Evolutionary conservation across 2,113 vertebrate genomes (phyloP).

Genomic region (Anseranas semipalmata): DNA sequence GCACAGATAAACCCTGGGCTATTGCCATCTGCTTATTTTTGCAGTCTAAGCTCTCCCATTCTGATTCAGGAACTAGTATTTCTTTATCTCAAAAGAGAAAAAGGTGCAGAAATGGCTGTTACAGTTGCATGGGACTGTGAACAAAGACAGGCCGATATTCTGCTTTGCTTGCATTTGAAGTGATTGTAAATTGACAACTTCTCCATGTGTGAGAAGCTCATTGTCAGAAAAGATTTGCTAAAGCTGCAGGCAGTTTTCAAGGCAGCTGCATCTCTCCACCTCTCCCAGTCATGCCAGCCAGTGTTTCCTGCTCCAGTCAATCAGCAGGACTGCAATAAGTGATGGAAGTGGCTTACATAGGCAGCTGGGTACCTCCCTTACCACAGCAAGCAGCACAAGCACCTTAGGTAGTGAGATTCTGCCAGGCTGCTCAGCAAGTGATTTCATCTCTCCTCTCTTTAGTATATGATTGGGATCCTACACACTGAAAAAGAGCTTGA

Average conservation of each 20-base stretch:
- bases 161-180: not conserved
- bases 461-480: not conserved
- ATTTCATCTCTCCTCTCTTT: not conserved
- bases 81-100: not conserved
- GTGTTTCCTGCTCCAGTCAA: not conserved
- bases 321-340: not conserved
- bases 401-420: not conserved
- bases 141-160: accelerated
- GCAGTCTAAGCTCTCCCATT: not conserved
- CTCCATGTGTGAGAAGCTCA: not conserved
- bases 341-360: accelerated
- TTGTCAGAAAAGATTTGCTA: not conserved
- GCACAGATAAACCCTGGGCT: not conserved
- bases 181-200: not conserved
- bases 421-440: not conserved
- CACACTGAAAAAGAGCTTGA: accelerated
- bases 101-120: not conserved
- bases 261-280: not conserved
- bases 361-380: accelerated
- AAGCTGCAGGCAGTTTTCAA: not conserved
- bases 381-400: not conserved
- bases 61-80: not conserved
- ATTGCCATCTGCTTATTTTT: accelerated
- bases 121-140: not conserved
- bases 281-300: not conserved